Evolutionary conservation across 2,888 invertebrate genomes (phyloP).

Genomic region (Eilema depressum): DNA sequence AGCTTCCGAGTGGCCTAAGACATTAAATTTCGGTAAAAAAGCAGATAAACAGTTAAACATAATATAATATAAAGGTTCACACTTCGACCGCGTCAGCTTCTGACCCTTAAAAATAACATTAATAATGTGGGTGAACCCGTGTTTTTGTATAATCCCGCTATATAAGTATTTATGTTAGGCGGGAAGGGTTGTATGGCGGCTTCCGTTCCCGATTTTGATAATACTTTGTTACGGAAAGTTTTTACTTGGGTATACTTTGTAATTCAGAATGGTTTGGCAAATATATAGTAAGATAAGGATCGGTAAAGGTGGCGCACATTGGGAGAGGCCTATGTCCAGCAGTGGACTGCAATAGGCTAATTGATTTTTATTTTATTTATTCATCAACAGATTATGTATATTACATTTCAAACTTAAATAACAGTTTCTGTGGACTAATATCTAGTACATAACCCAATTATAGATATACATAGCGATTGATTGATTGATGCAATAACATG

Average conservation of each 20-base stretch:
- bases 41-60: background rate
- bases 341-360: no score
- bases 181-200: background rate
- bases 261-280: background rate
- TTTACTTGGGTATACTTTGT: background rate
- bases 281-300: no score
- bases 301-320: no score
- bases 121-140: slow-evolving; percentile 1
- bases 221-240: slow-evolving; percentile 2
- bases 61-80: background rate
- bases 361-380: no score
- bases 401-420: no score
- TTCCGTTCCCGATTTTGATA: background rate
- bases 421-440: no score
- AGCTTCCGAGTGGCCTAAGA: background rate
- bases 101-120: slow-evolving; percentile 4
- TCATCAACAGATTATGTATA: no score
- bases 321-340: no score
- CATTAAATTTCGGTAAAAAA: background rate
- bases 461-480: no score
- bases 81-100: background rate
- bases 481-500: no score
- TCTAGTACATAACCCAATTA: no score
- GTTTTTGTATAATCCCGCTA: slow-evolving; percentile 9
- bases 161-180: slow-evolving; percentile 1